Evolutionary conservation across 2,113 vertebrate species (phyloP), one percentile per base, ranked within the genome.

Genomic region (Turnix velox): DNA sequence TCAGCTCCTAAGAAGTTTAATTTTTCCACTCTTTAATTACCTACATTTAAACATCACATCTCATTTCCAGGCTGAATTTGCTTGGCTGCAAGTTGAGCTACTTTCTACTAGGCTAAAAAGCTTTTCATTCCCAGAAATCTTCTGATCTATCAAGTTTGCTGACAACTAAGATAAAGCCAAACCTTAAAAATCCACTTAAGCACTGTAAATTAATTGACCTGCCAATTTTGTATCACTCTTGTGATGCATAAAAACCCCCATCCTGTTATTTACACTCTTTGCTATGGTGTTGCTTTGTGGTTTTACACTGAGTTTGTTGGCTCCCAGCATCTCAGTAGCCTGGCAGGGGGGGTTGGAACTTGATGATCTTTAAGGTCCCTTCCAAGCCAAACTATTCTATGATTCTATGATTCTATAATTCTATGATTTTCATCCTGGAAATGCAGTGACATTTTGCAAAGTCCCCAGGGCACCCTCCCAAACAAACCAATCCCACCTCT

Each of bases 311-410:
- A 15, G 20, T 52, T 74, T 59, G 39, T 55, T 17, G 46, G 12
- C 40, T 66, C 46, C 33, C 8, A 1, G 9, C 3, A 6, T 40
- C 14, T 33, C 2, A 0, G 5, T 0, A 48, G 39, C 43, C 73
- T 39, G n/a, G n/a, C n/a, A n/a, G n/a, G n/a, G n/a, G n/a, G n/a
- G n/a, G n/a, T n/a, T n/a, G n/a, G n/a, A n/a, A n/a, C n/a, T n/a
- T n/a, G n/a, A n/a, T n/a, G n/a, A n/a, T n/a, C n/a, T n/a, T n/a
- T n/a, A n/a, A n/a, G n/a, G n/a, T n/a, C n/a, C n/a, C n/a, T n/a
- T n/a, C n/a, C n/a, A n/a, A n/a, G n/a, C n/a, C n/a, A n/a, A n/a
- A n/a, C n/a, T n/a, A n/a, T n/a, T n/a, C n/a, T n/a, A n/a, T n/a
- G n/a, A n/a, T n/a, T n/a, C n/a, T n/a, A n/a, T n/a, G n/a, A n/a